A percentile compares a stretch with the other conserved stretches of the same genome.
Conservation (phyloP, 2,113 vertebrate species). For the Cyanoramphus novaezelandiae region DNA sequence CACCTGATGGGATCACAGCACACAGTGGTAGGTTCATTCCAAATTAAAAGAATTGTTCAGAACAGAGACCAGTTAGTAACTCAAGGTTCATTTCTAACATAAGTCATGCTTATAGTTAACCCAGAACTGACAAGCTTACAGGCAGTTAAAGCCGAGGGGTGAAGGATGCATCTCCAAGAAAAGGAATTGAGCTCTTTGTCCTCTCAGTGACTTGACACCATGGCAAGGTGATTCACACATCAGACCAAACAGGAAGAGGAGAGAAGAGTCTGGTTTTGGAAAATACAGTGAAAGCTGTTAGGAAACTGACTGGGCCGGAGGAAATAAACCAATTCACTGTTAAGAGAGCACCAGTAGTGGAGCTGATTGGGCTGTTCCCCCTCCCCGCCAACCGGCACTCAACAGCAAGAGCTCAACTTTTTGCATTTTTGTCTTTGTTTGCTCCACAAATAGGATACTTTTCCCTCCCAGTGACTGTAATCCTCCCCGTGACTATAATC, state of each 20-base stretch:
- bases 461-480: background rate
- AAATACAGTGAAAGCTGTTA: background rate
- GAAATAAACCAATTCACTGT: background rate
- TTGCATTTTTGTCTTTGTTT: background rate
- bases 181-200: background rate
- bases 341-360: rapidly evolving
- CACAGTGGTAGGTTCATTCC: background rate
- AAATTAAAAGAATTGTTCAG: background rate
- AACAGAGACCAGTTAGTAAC: background rate
- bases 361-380: background rate
- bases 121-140: background rate
- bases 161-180: background rate
- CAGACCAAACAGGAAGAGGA: background rate
- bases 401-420: background rate
- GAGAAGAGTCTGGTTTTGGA: background rate
- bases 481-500: background rate
- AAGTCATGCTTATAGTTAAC: background rate
- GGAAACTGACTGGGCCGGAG: background rate
- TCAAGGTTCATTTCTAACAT: background rate
- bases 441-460: background rate
- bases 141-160: background rate
- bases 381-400: background rate
- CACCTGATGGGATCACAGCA: background rate
- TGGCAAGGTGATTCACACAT: background rate
- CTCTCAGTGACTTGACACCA: background rate